Base-by-base conservation (phyloP, 2,113 vertebrate species). In the Bagarius yarrelli region DNA sequence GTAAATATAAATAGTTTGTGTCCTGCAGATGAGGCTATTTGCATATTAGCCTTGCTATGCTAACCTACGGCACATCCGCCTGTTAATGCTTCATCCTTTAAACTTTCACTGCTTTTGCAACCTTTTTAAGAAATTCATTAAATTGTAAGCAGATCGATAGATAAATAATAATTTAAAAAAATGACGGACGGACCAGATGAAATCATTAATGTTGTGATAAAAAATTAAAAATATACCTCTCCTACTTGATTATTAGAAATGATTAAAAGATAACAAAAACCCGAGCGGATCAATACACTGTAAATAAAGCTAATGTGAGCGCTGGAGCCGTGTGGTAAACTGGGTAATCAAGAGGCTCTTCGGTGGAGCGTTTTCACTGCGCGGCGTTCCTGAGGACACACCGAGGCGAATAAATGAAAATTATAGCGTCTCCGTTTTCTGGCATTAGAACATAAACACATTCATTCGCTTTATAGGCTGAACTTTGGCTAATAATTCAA, bases 31-130 rank as follows among this genome's bases (percentile, higher is more conserved):
- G 97, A 98, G 95, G 91, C 93, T 93, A 97, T 98, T 98, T 98
- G 96, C 97, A 99, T 98, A 96, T 96, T 96, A 94, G 95, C 96
- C 96, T 95, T 94, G 95, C 95, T 91, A 94, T 93, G 95, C 94
- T 96, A 97, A 98, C 98, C 96, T 95, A n/a, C n/a, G n/a, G n/a
- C n/a, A 98, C 96, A 98, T 99, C 94, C 91, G 93, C 96, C 95
- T 96, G 95, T 93, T 84, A 90, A 92, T 91, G 96, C 94, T 90
- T 93, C 86, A 82, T 75, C 82, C 71, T 91, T 85, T 89, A 90
- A 92, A 93, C 91, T 90, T 93, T 89, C 88, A 91, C 86, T 27
- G 71, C 82, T 40, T 30, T 44, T 59, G 80, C 85, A 83, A 90
- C 90, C 91, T 84, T 83, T 82, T 88, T 89, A 2, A 11, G 85